Evolutionary conservation across 2,888 invertebrate genomes (phyloP).

Genomic region (Epicampocera succincta): DNA sequence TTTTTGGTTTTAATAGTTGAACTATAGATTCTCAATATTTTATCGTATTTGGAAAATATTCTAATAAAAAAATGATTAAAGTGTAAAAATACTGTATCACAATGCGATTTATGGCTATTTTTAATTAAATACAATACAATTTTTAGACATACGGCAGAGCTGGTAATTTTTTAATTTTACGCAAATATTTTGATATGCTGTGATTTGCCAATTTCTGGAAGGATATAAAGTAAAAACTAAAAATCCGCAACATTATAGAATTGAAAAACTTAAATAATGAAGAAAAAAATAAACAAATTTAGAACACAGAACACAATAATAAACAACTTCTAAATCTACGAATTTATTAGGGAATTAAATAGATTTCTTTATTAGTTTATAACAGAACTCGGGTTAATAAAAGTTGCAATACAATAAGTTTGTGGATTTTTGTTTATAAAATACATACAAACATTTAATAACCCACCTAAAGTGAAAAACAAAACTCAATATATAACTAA

Average conservation of each 20-base stretch:
- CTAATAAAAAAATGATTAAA: not conserved
- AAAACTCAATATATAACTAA: no score
- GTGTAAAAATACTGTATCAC: constrained; percentile 1
- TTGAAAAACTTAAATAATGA: not conserved
- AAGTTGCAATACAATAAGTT: no score
- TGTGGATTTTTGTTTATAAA: no score
- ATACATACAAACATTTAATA: no score
- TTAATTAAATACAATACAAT: not conserved
- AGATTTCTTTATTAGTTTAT: no score
- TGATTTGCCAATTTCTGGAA: constrained; percentile 61
- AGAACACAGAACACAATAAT: no score
- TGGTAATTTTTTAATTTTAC: constrained; percentile 47
- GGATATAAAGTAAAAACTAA: constrained; percentile 33
- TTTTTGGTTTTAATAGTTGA: not conserved
- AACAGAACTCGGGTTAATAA: no score
- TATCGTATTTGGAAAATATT: not conserved
- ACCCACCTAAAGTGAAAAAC: no score
- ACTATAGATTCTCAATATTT: not conserved
- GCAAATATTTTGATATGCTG: constrained; percentile 35
- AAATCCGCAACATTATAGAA: not conserved
- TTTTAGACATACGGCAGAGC: not conserved
- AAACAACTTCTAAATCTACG: no score
- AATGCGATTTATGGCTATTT: not conserved
- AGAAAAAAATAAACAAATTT: no score
- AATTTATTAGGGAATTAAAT: no score